These are phyloP conservation scores for Drosophila multiciliata DNA, from an alignment of 2,888 invertebrate species.

Conservation along the genomic window DNA sequence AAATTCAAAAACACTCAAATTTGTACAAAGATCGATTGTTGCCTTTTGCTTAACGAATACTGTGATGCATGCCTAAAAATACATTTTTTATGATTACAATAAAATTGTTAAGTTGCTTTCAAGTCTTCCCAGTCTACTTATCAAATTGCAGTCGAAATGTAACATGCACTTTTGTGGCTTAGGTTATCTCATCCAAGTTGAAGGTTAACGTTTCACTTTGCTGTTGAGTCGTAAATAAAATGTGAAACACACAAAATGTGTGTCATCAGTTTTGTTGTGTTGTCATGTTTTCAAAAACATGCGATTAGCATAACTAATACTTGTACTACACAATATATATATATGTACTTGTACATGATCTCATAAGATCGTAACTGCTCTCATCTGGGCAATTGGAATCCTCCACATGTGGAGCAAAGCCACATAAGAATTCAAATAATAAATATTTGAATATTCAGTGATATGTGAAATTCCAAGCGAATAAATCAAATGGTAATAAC, in stretches of 20 bases:
- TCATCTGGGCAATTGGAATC: neutral
- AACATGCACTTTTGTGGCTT: neutral
- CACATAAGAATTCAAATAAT: neutral
- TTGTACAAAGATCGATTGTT: neutral
- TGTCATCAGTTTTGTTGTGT: neutral
- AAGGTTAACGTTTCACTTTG: constrained; percentile 32
- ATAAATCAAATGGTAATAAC: neutral
- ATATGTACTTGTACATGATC: constrained; percentile 26
- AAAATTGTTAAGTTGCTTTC: neutral
- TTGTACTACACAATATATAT: neutral
- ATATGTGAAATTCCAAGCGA: constrained; percentile 21
- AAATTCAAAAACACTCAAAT: neutral
- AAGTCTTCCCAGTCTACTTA: neutral
- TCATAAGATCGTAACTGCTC: constrained; percentile 21
- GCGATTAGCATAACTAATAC: constrained; percentile 5
- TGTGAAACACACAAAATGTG: constrained; percentile 22
- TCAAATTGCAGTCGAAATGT: constrained; percentile 10
- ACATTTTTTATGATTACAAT: neutral
- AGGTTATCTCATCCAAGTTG: constrained; percentile 40
- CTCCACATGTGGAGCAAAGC: neutral
- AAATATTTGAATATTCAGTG: neutral
- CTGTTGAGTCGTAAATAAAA: constrained; percentile 15
- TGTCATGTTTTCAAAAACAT: neutral
- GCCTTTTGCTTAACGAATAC: neutral
- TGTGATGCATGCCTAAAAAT: neutral